phyloP scores from a whole-genome alignment of 2,113 vertebrate species.

The Paraplagusia blochii region DNA sequence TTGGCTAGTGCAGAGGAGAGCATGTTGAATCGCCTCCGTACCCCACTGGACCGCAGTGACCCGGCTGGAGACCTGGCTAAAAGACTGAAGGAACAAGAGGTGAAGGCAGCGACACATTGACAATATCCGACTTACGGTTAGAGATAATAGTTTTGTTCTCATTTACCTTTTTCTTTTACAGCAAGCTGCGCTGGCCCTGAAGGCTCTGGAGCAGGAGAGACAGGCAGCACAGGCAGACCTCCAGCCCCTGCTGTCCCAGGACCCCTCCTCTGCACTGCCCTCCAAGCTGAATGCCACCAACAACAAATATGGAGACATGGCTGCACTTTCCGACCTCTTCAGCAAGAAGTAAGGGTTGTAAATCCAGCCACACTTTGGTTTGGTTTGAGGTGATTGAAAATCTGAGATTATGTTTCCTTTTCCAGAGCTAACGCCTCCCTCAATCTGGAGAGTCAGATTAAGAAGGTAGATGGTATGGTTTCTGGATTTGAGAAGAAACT shows the following conservation, averaged over 20 bases:
- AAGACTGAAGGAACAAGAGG: slow-evolving; percentile 84
- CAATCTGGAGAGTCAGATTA: slow-evolving; percentile 85
- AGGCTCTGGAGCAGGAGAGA: slow-evolving; percentile 80
- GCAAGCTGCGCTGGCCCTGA: slow-evolving; percentile 75
- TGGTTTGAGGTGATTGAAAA: neutral
- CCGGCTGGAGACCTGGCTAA: slow-evolving; percentile 78
- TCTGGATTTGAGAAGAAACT: slow-evolving; percentile 82
- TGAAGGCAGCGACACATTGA: slow-evolving; percentile 37
- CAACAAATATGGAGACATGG: slow-evolving; percentile 81
- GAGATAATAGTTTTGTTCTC: too few relatives aligned
- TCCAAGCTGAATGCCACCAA: slow-evolving; percentile 77
- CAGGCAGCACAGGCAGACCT: slow-evolving; percentile 78
- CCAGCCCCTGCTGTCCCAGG: slow-evolving; percentile 77
- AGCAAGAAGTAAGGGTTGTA: slow-evolving; percentile 82
- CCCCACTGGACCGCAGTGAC: slow-evolving; percentile 76
- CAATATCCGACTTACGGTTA: neutral
- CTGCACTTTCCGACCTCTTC: slow-evolving; percentile 81
- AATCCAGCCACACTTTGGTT: too few relatives aligned
- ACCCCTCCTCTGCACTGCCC: slow-evolving; percentile 78
- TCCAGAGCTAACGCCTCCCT: slow-evolving; percentile 85
- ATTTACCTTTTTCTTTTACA: slow-evolving; percentile 46
- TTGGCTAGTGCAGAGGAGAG: slow-evolving; percentile 75
- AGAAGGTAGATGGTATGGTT: slow-evolving; percentile 80
- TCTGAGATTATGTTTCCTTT: neutral
- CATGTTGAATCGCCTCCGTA: slow-evolving; percentile 74